Base-by-base conservation (phyloP, 2,797 vertebrate species). In the Craterocephalus amniculus region DNA sequence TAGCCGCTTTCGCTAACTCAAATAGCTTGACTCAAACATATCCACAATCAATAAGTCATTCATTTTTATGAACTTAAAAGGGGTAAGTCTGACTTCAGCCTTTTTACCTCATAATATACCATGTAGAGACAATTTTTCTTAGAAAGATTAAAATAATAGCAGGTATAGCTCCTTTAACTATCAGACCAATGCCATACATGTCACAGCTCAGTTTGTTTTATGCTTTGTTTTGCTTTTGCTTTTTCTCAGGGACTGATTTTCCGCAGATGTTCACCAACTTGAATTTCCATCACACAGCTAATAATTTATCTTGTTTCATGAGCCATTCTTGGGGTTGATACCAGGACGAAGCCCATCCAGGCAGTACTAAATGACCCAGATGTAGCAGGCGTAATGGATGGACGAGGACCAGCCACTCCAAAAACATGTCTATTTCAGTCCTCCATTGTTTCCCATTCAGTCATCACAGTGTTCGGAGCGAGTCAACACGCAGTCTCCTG, bases 351-450 rank as follows among this genome's bases (percentile, higher is more conserved):
- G 31, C 54, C 48, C 34, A 40, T 74, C 58, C 31, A 77, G 57
- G 67, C 78, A 67, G 72, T 45, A 58, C 72, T 59, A 57, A 32
- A 66, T 74, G 68, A 87, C 83, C 87, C 81, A 83, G 77, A 87
- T 87, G 81, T 87, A 87, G 83, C 81, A 72, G n/a, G 26, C 27
- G 38, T 79, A 86, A 91, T 87, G 83, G 81, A 90, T 88, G 81
- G 52, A 89, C 76, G 73, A 65, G 48, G 83, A 80, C 78, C 87
- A 79, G 81, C 72, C 65, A 6, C 68, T 78, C 74, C 78, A 85
- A 87, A 79, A 89, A 88, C 87, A 90, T 67, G 76, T 88, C 90
- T 93, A 93, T 92, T 92, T 93, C 87, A 83, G 89, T 86, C 82
- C 49, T 67, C 87, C 78, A 91, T 93, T 92, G 91, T 93, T 90